Base-by-base conservation (phyloP, 2,797 vertebrate genomes). In the Sparidentex hasta region DNA sequence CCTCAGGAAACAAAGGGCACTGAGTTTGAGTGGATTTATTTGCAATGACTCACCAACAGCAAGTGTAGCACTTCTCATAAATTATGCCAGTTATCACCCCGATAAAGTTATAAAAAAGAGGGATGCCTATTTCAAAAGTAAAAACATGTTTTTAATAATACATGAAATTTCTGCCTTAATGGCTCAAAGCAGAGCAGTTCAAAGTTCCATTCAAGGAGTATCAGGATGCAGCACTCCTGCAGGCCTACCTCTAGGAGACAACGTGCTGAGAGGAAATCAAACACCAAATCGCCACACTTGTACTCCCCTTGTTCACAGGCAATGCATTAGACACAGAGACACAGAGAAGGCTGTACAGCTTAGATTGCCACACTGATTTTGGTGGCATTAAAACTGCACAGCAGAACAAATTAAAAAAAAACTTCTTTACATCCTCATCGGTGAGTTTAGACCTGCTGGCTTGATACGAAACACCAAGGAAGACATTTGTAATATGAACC, bases 111-210 rank as follows among this genome's bases (percentile, higher is more conserved):
- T 71, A 75, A 70, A 80, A 83, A 81, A 80, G 38, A 58, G 27
- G 50, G 62, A 74, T 77, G 58, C 65, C 25, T 66, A 33, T 82
- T 74, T 90, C 62, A 86, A 81, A 79, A 80, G 73, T 68, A 43
- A 83, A 91, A 89, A 80, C 64, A 65, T 18, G 57, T 50, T 70
- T 67, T 94, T 71, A 92, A 92, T 92, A 91, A 91, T 84, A 84
- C 80, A 94, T 92, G 72, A 71, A 82, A 74, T 63, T 64, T 85
- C 71, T 72, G 74, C 69, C 69, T 85, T 82, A 87, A 82, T 80
- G 75, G 81, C 81, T 88, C 82, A 65, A 57, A 80, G 86, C 81
- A 71, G 78, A 88, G 78, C 68, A 84, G 87, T 88, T 93, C 66
- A 90, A 88, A 87, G 87, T 83, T 76, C 54, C 63, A 71, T 61